Percentiles rank a stretch among this genome's conserved stretches.
phyloP scores from a whole-genome alignment of 2,888 invertebrate genomes.

The Pollenia amentaria region DNA sequence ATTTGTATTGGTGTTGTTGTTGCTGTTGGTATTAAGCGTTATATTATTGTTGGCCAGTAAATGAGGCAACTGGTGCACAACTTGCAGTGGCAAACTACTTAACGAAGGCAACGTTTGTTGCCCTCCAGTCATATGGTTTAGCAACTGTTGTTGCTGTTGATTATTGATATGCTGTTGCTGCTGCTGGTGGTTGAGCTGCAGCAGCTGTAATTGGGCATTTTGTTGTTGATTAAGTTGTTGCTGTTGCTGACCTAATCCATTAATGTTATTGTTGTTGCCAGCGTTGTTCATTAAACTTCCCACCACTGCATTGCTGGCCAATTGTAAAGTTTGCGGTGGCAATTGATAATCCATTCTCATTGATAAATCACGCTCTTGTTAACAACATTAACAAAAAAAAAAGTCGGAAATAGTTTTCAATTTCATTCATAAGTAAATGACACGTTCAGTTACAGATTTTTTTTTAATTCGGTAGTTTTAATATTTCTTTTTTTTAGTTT shows the following conservation, averaged over 20 bases:
- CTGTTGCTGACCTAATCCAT: conserved; percentile 77
- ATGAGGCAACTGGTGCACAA: conserved; percentile 84
- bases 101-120: conserved; percentile 81
- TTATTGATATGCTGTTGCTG: conserved; percentile 79
- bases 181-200: conserved; percentile 77
- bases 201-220: conserved; percentile 77
- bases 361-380: conserved; percentile 57
- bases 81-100: conserved; percentile 83
- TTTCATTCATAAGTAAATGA: conserved; percentile 63
- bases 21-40: conserved; percentile 33
- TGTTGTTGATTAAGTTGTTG: conserved; percentile 79
- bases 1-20: conserved; percentile 34
- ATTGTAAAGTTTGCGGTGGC: conserved; percentile 83
- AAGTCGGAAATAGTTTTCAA: conserved; percentile 44
- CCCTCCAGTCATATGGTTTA: conserved; percentile 79
- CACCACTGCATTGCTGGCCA: conserved; percentile 76
- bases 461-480: conserved; percentile 1
- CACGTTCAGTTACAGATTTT: conserved; percentile 29
- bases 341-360: conserved; percentile 85
- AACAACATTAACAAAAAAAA: conserved; percentile 34
- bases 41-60: conserved; percentile 78
- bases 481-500: neutral
- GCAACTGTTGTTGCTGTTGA: conserved; percentile 80
- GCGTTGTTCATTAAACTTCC: conserved; percentile 67
- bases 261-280: conserved; percentile 77